Percentiles rank a stretch among this genome's conserved stretches.
Conservation (phyloP, 1,140 invertebrate genomes). For the Drosophila seguyi region DNA sequence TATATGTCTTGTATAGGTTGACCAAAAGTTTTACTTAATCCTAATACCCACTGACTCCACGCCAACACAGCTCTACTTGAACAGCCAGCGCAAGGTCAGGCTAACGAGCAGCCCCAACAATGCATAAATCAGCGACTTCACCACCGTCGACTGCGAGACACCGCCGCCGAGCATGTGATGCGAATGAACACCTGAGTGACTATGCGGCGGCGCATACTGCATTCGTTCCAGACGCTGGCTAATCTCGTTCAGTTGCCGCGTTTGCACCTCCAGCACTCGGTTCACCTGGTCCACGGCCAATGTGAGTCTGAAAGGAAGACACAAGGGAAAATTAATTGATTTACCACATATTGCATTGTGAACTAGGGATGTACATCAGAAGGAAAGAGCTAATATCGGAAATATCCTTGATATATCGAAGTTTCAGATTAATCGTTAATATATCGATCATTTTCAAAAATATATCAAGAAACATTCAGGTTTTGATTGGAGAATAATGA, state of each 20-base stretch:
- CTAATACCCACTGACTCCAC: slow-evolving; percentile 51
- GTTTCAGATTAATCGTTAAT: too few species aligned
- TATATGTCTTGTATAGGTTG: slow-evolving; percentile 60
- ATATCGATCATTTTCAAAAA: too few species aligned
- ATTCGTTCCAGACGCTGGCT: slow-evolving; percentile 68
- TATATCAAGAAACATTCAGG: too few species aligned
- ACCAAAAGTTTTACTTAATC: slow-evolving; percentile 57
- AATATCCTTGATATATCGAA: too few species aligned
- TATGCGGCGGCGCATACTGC: slow-evolving; percentile 63
- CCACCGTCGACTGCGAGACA: slow-evolving; percentile 54
- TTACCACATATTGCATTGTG: too few species aligned
- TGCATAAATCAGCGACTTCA: slow-evolving; percentile 64
- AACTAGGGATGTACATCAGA: too few species aligned
- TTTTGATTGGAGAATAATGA: too few species aligned
- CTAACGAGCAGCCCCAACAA: slow-evolving; percentile 59
- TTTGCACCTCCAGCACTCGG: slow-evolving; percentile 64
- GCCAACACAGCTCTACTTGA: slow-evolving; percentile 54
- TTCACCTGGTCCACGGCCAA: slow-evolving; percentile 72
- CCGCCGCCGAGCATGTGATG: slow-evolving; percentile 44
- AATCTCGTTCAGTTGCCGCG: slow-evolving; percentile 70
- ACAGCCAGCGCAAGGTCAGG: slow-evolving; percentile 66
- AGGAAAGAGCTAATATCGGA: too few species aligned
- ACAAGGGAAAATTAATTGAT: background rate
- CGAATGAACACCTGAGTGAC: slow-evolving; percentile 16
- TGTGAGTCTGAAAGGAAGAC: slow-evolving; percentile 48